phyloP scores from a whole-genome alignment of 2,888 invertebrate genomes.

The Ypsolopha scabrella region DNA sequence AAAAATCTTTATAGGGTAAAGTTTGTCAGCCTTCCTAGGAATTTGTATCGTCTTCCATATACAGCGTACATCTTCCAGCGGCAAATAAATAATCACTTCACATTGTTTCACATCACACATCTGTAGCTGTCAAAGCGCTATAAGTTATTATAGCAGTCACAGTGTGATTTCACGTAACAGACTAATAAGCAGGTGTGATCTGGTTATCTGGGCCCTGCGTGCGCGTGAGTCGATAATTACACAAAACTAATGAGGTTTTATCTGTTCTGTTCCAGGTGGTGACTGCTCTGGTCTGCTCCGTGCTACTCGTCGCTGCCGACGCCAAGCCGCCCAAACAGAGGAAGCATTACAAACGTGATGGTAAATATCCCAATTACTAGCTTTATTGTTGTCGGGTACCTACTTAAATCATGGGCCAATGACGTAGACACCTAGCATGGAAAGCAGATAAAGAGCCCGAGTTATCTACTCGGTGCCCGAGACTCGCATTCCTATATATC shows the following conservation, averaged over 20 bases:
- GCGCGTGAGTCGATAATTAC: background rate
- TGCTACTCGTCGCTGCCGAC: constrained; percentile 24
- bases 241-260: background rate
- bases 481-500: background rate
- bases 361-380: constrained; percentile 19
- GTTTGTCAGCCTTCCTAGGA: too few relatives aligned
- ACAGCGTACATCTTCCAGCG: too few relatives aligned
- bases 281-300: constrained; percentile 24
- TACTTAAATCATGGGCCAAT: background rate
- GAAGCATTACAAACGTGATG: constrained; percentile 50
- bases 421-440: background rate
- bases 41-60: too few relatives aligned
- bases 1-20: too few relatives aligned
- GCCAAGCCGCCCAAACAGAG: constrained; percentile 25
- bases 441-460: too few relatives aligned
- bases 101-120: too few relatives aligned
- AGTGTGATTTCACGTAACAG: background rate
- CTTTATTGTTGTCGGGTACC: background rate
- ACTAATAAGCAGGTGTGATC: background rate
- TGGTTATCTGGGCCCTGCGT: background rate
- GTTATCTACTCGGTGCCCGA: too few relatives aligned
- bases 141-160: too few relatives aligned
- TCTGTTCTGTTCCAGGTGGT: constrained; percentile 36
- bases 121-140: too few relatives aligned
- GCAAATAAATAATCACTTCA: too few relatives aligned